phyloP scores from a whole-genome alignment of 2,113 vertebrate genomes.

The Hymenochirus boettgeri region DNA sequence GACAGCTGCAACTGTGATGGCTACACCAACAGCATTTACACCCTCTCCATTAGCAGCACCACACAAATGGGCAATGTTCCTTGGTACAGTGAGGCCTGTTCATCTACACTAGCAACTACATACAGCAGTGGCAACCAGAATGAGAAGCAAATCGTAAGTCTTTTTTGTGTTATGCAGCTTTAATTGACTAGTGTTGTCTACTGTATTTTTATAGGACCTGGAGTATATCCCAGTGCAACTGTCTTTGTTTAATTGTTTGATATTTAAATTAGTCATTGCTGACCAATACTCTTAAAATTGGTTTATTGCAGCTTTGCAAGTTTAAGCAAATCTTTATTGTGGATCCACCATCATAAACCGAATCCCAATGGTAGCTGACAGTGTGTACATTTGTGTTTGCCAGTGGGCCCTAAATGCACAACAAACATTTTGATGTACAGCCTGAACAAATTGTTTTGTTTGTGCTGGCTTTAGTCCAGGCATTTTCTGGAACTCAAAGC shows the following conservation, averaged over 20 bases:
- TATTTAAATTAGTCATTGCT: too few relatives aligned
- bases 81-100: conserved; percentile 98
- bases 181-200: background rate
- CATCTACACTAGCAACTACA: conserved; percentile 93
- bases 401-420: too few relatives aligned
- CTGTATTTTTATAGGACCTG: too few relatives aligned
- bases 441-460: conserved; percentile 32
- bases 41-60: conserved; percentile 96
- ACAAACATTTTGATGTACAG: conserved; percentile 4
- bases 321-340: too few relatives aligned
- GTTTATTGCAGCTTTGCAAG: too few relatives aligned
- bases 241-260: too few relatives aligned
- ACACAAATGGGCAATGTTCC: conserved; percentile 89
- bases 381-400: too few relatives aligned
- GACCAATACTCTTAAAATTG: too few relatives aligned
- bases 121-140: conserved; percentile 95
- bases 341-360: too few relatives aligned
- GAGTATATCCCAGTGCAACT: too few relatives aligned
- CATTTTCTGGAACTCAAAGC: conserved; percentile 5
- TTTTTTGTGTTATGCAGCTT: too few relatives aligned
- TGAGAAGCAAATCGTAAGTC: conserved; percentile 95
- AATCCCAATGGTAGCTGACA: too few relatives aligned
- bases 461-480: conserved; percentile 9
- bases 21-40: conserved; percentile 99
- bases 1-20: conserved; percentile 99